Conservation (phyloP, 2,797 vertebrate species). For the Scyliorhinus canicula region DNA sequence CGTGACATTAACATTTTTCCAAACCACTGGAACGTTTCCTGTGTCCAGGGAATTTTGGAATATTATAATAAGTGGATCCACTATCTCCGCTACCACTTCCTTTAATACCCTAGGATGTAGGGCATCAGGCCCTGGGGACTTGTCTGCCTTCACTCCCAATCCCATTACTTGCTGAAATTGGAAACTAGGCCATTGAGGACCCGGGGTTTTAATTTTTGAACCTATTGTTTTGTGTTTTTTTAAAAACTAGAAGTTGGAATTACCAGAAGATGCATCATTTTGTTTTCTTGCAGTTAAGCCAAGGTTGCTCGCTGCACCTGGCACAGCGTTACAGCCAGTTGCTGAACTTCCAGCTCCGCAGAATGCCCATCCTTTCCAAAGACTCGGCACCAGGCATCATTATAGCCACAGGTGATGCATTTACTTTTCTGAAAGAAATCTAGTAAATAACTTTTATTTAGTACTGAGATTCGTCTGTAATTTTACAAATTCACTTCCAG, state of each 20-base stretch:
- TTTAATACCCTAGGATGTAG: too few species aligned
- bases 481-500: neutral
- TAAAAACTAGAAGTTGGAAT: neutral
- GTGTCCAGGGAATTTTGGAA: too few species aligned
- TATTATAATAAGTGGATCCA: too few species aligned
- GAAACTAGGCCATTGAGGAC: neutral
- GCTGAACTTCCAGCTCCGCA: slow-evolving; percentile 84
- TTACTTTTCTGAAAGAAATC: neutral
- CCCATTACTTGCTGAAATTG: neutral
- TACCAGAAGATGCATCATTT: neutral
- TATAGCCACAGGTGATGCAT: slow-evolving; percentile 79
- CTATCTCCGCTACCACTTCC: too few species aligned
- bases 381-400: slow-evolving; percentile 90
- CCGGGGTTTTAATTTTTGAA: neutral
- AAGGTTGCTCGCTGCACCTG: slow-evolving; percentile 90
- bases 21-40: too few species aligned
- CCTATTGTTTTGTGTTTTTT: neutral
- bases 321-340: slow-evolving; percentile 91
- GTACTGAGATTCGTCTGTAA: neutral
- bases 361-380: slow-evolving; percentile 91
- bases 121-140: too few species aligned
- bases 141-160: too few species aligned
- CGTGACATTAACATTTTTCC: too few species aligned
- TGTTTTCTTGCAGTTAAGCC: slow-evolving; percentile 61
- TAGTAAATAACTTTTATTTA: neutral